Evolutionary conservation across 2,888 invertebrate genomes (phyloP).

Genomic region (Stenodera caucasica): DNA sequence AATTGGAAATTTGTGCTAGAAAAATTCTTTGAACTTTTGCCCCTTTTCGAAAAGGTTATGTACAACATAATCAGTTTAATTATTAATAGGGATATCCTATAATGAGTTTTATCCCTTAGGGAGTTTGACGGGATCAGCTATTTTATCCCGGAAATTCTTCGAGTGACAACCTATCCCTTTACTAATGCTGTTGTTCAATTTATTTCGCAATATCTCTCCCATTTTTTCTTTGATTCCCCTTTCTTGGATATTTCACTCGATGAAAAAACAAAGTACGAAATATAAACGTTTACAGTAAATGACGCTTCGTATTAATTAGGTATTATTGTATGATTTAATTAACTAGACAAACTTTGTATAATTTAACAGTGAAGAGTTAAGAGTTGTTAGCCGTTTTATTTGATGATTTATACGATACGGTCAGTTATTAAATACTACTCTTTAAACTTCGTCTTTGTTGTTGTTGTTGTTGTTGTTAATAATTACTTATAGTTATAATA

Average conservation of each 20-base stretch:
- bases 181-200: no score
- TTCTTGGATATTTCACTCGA: no score
- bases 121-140: not conserved
- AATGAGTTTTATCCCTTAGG: not conserved
- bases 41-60: not conserved
- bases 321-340: constrained; percentile 49
- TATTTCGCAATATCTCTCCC: not conserved
- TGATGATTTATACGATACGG: constrained; percentile 48
- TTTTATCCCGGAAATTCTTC: not conserved
- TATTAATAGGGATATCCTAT: constrained; percentile 2
- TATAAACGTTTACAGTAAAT: constrained; percentile 36
- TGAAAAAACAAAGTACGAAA: constrained; percentile 19
- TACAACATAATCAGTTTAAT: constrained; percentile 5
- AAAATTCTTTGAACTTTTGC: not conserved
- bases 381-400: constrained; percentile 40
- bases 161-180: not conserved
- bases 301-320: constrained; percentile 44
- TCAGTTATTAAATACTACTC: constrained; percentile 46
- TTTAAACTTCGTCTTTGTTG: constrained; percentile 34
- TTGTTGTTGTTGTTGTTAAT: constrained; percentile 36
- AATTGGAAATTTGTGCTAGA: no score
- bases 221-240: no score
- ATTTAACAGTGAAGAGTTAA: constrained; percentile 35
- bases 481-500: constrained; percentile 43
- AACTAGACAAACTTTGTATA: constrained; percentile 44